Evolutionary conservation across 1,140 invertebrate species (phyloP).

Genomic region (Phymorhynchus buccinoides): DNA sequence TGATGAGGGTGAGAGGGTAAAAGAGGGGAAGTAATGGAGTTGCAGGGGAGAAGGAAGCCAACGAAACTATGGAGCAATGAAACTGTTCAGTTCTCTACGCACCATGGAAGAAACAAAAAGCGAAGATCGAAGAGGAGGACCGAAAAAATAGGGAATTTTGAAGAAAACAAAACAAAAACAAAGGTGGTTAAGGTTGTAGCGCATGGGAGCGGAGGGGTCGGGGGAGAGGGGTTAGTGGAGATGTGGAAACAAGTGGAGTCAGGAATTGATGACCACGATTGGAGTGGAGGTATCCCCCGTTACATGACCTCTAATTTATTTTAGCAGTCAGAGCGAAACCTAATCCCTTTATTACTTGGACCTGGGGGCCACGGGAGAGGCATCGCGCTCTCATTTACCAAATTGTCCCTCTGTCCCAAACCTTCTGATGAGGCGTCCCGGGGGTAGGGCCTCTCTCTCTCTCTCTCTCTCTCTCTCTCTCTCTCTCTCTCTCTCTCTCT

Average conservation of each 20-base stretch:
- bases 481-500: neutral
- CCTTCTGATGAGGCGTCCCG: constrained; percentile 30
- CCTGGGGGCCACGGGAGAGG: constrained; percentile 13
- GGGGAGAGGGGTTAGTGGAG: neutral
- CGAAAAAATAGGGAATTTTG: no score
- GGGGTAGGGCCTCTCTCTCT: neutral
- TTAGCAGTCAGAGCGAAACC: constrained; percentile 31
- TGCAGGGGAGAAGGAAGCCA: no score
- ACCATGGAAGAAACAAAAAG: no score
- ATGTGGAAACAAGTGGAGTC: neutral
- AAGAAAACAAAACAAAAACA: no score
- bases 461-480: neutral
- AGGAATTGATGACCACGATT: constrained; percentile 41
- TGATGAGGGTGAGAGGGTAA: no score
- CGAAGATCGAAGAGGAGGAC: no score
- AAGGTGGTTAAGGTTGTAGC: no score
- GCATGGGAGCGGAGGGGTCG: neutral
- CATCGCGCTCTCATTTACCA: constrained; percentile 38
- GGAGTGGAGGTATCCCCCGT: constrained; percentile 33
- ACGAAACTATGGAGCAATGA: no score
- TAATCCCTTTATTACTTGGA: constrained; percentile 38
- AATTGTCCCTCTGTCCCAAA: constrained; percentile 35
- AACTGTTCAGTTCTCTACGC: no score
- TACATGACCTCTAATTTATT: constrained; percentile 44
- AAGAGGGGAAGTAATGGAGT: no score